A percentile compares a stretch with the other conserved stretches of the same genome.
These are phyloP conservation scores for Lates calcarifer DNA, from an alignment of 2,113 vertebrate genomes.

Conservation along the genomic window DNA sequence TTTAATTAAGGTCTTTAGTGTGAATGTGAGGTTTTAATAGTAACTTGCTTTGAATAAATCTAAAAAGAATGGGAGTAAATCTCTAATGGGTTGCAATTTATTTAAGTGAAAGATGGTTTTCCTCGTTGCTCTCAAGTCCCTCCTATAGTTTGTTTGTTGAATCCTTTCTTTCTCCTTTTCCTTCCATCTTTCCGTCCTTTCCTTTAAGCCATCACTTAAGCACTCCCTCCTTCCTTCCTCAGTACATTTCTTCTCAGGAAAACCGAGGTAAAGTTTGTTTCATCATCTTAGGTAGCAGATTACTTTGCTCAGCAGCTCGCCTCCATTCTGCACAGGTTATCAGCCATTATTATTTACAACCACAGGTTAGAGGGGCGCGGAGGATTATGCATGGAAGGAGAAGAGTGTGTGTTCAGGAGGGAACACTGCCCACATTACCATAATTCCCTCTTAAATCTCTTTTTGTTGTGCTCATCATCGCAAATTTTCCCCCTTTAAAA, in stretches of 20 bases:
- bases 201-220: neutral
- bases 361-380: constrained; percentile 43
- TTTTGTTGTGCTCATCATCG: constrained; percentile 47
- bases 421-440: constrained; percentile 38
- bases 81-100: neutral
- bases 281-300: constrained; percentile 45
- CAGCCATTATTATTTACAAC: constrained; percentile 72
- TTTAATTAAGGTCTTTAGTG: constrained; percentile 70
- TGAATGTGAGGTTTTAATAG: constrained; percentile 43
- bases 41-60: constrained; percentile 15
- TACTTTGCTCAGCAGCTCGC: constrained; percentile 43
- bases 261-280: constrained; percentile 11
- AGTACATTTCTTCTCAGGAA: neutral
- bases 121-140: neutral
- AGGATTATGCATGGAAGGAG: constrained; percentile 45
- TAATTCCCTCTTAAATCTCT: constrained; percentile 56
- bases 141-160: neutral
- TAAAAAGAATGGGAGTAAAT: constrained; percentile 8
- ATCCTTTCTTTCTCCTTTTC: neutral
- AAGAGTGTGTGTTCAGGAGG: constrained; percentile 11
- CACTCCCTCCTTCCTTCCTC: neutral
- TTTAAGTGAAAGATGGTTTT: neutral
- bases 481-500: constrained; percentile 42
- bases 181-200: neutral
- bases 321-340: constrained; percentile 48